Evolutionary conservation across 2,888 invertebrate genomes (phyloP).

Genomic region (Anoplius nigerrimus): DNA sequence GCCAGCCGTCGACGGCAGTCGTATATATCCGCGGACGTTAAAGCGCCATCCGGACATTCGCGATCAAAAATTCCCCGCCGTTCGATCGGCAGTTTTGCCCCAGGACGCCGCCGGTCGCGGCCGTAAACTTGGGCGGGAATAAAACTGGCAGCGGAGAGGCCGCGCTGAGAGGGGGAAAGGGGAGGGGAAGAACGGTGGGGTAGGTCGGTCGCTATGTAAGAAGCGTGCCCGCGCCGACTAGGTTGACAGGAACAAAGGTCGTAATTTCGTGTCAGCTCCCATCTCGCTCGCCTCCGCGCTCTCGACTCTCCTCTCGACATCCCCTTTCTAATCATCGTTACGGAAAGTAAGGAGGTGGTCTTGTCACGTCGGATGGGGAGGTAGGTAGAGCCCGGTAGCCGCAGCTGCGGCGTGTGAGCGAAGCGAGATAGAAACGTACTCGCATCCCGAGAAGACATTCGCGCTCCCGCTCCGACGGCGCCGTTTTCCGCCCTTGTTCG

Average conservation of each 20-base stretch:
- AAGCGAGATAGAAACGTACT: conserved; percentile 5
- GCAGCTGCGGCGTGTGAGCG: not conserved
- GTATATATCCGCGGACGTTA: no score
- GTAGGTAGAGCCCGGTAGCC: not conserved
- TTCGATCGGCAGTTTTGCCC: no score
- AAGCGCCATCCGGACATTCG: no score
- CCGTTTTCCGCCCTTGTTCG: not conserved
- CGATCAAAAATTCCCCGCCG: no score
- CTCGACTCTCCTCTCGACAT: conserved; percentile 49
- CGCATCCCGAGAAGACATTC: not conserved
- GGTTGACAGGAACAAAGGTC: conserved; percentile 69
- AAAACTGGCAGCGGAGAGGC: not conserved
- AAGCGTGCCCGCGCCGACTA: conserved; percentile 49
- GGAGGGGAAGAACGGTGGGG: conserved; percentile 9
- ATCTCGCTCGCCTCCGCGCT: not conserved
- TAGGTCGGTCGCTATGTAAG: conserved; percentile 10
- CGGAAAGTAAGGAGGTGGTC: conserved; percentile 57
- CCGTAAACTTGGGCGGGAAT: not conserved
- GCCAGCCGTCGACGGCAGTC: no score
- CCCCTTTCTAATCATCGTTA: conserved; percentile 54
- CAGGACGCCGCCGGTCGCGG: no score
- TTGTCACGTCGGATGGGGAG: conserved; percentile 45
- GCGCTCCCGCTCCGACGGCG: not conserved
- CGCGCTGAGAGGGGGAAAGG: not conserved
- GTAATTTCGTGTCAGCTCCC: not conserved